Percentiles rank a stretch among this genome's conserved stretches.
Conservation (phyloP, 2,797 vertebrate species). For the Pangasius krempfi region DNA sequence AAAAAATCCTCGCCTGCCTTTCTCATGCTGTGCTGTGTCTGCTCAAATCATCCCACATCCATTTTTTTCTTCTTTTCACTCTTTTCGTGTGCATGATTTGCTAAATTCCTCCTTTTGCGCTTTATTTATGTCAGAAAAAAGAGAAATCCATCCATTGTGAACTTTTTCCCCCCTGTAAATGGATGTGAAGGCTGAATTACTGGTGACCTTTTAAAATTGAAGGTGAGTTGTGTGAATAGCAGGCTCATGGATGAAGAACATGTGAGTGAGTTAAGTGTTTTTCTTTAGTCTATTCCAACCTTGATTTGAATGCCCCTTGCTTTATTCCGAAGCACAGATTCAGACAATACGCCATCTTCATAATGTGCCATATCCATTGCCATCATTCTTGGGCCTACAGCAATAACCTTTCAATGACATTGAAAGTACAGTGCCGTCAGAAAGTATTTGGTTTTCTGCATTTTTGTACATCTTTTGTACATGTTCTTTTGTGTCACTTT, state of each 20-base stretch:
- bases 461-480: neutral
- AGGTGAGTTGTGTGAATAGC: constrained; percentile 24
- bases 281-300: constrained; percentile 18
- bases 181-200: constrained; percentile 11
- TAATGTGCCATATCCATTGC: neutral
- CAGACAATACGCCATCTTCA: constrained; percentile 22
- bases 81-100: constrained; percentile 18
- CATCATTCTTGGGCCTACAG: neutral
- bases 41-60: constrained; percentile 58
- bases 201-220: constrained; percentile 29
- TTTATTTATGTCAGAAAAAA: constrained; percentile 17
- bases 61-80: constrained; percentile 44
- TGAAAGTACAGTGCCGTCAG: neutral
- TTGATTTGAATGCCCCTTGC: constrained; percentile 22
- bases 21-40: constrained; percentile 60
- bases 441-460: constrained; percentile 9
- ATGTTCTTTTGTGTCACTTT: neutral
- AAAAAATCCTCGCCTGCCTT: constrained; percentile 57
- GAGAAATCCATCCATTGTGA: constrained; percentile 4
- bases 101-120: neutral
- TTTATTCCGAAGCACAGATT: constrained; percentile 7
- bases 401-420: constrained; percentile 13
- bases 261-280: constrained; percentile 34
- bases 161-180: constrained; percentile 22
- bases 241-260: constrained; percentile 16